Base-by-base conservation (phyloP, 2,113 vertebrate genomes). In the Ginglymostoma cirratum region DNA sequence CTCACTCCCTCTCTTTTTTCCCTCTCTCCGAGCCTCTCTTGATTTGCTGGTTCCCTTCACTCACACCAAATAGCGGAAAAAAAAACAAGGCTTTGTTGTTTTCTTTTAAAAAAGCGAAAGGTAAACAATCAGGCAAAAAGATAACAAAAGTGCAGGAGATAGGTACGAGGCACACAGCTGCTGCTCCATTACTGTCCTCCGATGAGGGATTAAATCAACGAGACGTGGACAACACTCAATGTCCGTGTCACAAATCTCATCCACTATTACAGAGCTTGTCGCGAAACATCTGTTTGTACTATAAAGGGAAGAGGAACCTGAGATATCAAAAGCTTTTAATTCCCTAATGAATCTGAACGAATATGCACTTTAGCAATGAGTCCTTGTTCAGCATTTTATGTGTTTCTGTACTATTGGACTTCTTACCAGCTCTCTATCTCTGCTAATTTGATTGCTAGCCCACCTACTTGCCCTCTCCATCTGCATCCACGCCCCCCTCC, bases 161-260 rank as follows among this genome's bases (percentile, higher is more conserved):
- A 98, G 98, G 98, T 98, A 97, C 97, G 97, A 98, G 98, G 98
- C 97, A 97, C 98, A 98, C 99, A 99, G 99, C 98, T 99, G 99
- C 98, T 98, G 98, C 98, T 97, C 98, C 98, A 98, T 99, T 98
- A 99, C 98, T 98, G 98, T 98, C 98, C 98, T 98, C 98, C 98
- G 98, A 98, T 97, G 98, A 97, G 98, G 98, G 98, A 98, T 98
- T 98, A 98, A 72, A 95, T 72, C 94, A 95, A 66, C 94, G 42
- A 70, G 45, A 95, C 67, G 69, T 72, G 94, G 94, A 95, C 94
- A 95, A 95, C 94, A 34, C 24, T 52, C 94, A 42, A 19, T 45
- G 92, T 94, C 92, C 66, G 66, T 95, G 94, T 95, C 94, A 95
- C 67, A 95, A 95, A 95, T 95, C 94, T 95, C 94, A 70, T 76